Base-by-base conservation (phyloP, 2,888 invertebrate species). In the Lasioglossum oenotherae region DNA sequence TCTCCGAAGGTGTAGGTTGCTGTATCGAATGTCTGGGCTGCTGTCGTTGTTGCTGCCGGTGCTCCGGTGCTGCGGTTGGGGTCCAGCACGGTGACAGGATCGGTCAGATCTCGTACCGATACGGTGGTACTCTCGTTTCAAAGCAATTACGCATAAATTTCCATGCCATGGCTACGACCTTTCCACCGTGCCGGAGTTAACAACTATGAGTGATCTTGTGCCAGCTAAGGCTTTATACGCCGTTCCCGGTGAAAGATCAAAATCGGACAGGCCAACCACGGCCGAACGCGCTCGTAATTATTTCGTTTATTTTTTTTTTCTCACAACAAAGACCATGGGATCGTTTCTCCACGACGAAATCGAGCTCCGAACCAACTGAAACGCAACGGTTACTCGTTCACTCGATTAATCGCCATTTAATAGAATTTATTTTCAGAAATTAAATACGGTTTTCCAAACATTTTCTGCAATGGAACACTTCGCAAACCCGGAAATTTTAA, bases 81-180 rank as follows among this genome's bases (percentile, higher is more conserved):
- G 77, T 84, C 81, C 64, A 31, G 72, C 23, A 53, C 84, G 89
- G 88, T 88, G 89, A 89, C 89, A 82, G 89, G 89, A 87, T 89
- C 86, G 82, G 87, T 89, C 82, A 87, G 87, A 87, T 87, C 87
- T 83, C 87, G 87, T 87, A 87, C 86, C 84, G 87, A 87, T 87
- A 87, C 87, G 87, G 82, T 84, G 82, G 79, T 89, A 89, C 83
- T 89, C 84, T 86, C 86, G 81, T 89, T 89, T 85, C 82, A 78
- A 82, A 87, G 86, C 81, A 85, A 89, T 89, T 88, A 89, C 84
- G 88, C 89, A 87, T 85, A 89, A 81, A 85, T 85, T 89, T 87
- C 74, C 83, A 79, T 81, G 83, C 85, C 78, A 76, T 35, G 78
- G 85, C 87, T 86, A 69, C 86, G 75, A 81, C 85, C 87, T 86